A percentile compares a stretch with the other conserved stretches of the same genome.
Conservation (phyloP, 2,888 invertebrate species). For the Sussaba pulchella region DNA sequence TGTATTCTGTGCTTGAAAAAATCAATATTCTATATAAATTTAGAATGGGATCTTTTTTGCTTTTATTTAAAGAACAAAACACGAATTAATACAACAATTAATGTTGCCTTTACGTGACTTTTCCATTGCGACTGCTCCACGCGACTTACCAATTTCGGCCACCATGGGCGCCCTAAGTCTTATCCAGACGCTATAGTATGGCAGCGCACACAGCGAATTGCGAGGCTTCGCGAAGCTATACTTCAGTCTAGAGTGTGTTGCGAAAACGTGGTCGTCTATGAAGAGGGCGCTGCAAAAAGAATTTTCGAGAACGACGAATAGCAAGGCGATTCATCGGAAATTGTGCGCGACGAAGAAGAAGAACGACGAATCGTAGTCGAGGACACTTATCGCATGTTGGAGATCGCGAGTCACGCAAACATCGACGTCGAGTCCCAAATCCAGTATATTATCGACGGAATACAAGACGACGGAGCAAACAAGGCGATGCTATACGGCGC, state of each 20-base stretch:
- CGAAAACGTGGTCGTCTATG: slow-evolving; percentile 57
- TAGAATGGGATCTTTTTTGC: too few relatives aligned
- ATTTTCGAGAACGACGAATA: slow-evolving; percentile 55
- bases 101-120: too few relatives aligned
- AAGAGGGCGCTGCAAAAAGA: slow-evolving; percentile 56
- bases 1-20: too few relatives aligned
- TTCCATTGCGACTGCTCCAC: too few relatives aligned
- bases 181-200: slow-evolving; percentile 43
- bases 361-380: slow-evolving; percentile 52
- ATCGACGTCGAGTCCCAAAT: slow-evolving; percentile 53
- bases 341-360: slow-evolving; percentile 38
- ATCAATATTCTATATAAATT: too few relatives aligned
- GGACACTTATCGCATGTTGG: slow-evolving; percentile 62
- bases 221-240: slow-evolving; percentile 49
- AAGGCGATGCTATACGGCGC: slow-evolving; percentile 37
- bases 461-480: slow-evolving; percentile 52
- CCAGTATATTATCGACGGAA: slow-evolving; percentile 59
- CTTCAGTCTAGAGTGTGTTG: slow-evolving; percentile 32
- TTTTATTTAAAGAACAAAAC: too few relatives aligned
- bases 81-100: too few relatives aligned
- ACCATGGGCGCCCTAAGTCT: too few relatives aligned
- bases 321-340: slow-evolving; percentile 52
- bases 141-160: too few relatives aligned
- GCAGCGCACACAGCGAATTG: slow-evolving; percentile 36
- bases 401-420: slow-evolving; percentile 61